These are phyloP conservation scores for Agrotis puta DNA, from an alignment of 2,888 invertebrate genomes.

Conservation along the genomic window DNA sequence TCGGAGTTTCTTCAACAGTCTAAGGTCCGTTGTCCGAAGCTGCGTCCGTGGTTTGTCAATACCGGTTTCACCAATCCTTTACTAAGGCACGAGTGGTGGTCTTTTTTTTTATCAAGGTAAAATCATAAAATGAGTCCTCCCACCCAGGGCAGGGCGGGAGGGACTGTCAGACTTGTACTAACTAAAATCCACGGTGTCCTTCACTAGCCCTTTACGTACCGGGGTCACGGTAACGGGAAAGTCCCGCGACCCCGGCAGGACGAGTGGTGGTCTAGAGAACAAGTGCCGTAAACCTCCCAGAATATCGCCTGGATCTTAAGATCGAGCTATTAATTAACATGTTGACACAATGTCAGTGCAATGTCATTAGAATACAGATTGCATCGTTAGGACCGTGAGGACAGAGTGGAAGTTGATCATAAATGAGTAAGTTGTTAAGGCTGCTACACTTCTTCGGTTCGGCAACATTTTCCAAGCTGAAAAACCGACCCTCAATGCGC, in stretches of 20 bases:
- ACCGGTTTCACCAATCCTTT: not conserved
- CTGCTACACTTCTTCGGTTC: not conserved
- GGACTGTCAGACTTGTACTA: too few species aligned
- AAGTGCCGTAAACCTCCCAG: not conserved
- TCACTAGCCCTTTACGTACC: too few species aligned
- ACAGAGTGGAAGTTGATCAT: slow-evolving; percentile 11
- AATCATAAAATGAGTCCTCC: too few species aligned
- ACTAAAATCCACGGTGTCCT: too few species aligned
- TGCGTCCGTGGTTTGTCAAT: not conserved
- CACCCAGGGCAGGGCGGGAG: too few species aligned
- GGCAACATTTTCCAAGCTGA: not conserved
- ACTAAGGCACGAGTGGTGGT: not conserved
- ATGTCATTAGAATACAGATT: slow-evolving; percentile 32
- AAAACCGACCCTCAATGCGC: not conserved
- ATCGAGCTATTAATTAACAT: slow-evolving; percentile 9
- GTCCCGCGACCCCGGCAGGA: too few species aligned
- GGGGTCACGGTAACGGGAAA: too few species aligned
- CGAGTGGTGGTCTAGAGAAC: slow-evolving; percentile 1
- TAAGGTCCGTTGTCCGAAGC: not conserved
- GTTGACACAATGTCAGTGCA: slow-evolving; percentile 13
- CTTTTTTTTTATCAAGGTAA: too few species aligned
- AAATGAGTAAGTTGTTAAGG: slow-evolving; percentile 5
- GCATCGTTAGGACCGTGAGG: slow-evolving; percentile 18
- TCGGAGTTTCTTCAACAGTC: not conserved
- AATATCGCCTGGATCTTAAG: slow-evolving; percentile 5